Evolutionary conservation across 2,113 vertebrate genomes (phyloP).

Genomic region (Leuciscus idus): DNA sequence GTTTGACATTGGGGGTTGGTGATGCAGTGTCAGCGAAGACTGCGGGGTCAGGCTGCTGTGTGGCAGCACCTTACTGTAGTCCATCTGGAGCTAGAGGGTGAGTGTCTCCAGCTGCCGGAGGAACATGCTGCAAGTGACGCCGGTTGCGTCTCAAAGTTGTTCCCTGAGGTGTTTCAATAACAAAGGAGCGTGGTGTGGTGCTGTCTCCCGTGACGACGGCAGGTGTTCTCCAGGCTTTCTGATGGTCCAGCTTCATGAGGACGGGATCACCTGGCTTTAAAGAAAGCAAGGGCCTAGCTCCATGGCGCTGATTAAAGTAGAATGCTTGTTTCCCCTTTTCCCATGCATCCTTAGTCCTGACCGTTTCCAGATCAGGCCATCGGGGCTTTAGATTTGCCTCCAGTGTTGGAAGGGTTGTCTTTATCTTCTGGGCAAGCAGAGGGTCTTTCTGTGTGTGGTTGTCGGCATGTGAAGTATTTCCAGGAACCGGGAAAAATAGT

Average conservation of each 20-base stretch:
- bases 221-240: too few species aligned
- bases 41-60: too few species aligned
- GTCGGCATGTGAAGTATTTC: too few species aligned
- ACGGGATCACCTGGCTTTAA: slow-evolving; percentile 19
- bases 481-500: too few species aligned
- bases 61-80: too few species aligned
- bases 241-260: not conserved
- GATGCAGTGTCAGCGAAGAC: too few species aligned
- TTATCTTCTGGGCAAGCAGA: not conserved
- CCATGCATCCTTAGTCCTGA: not conserved
- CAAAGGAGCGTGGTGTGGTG: not conserved
- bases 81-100: too few species aligned
- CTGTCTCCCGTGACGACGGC: not conserved
- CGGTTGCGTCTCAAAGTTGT: too few species aligned
- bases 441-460: slow-evolving; percentile 1
- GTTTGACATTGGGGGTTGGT: too few species aligned
- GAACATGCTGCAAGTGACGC: too few species aligned
- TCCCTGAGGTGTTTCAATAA: slow-evolving; percentile 3
- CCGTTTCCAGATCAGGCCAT: not conserved
- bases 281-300: slow-evolving; percentile 12
- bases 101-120: too few species aligned
- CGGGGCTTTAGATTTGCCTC: not conserved
- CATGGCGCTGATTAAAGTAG: slow-evolving; percentile 45
- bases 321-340: slow-evolving; percentile 21
- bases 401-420: slow-evolving; percentile 24